Conservation (phyloP, 2,113 vertebrate genomes). For the Myiopsitta monachus region DNA sequence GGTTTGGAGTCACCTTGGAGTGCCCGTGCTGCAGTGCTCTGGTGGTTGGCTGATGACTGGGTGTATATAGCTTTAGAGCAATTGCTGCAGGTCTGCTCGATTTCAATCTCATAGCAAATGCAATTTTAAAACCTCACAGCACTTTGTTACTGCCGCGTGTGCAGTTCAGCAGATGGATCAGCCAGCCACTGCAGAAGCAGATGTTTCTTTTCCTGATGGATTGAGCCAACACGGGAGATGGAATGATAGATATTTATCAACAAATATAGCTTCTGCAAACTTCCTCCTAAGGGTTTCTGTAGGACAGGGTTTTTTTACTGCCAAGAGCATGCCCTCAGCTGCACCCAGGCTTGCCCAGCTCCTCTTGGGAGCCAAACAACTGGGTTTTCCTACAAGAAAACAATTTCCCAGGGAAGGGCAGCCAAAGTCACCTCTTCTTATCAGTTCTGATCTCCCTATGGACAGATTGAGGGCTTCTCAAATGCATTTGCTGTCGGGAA, state of each 20-base stretch:
- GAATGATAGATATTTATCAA: not conserved
- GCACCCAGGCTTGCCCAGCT: not conserved
- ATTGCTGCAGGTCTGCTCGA: accelerated
- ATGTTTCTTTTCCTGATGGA: not conserved
- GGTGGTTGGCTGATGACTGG: not conserved
- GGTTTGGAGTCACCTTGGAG: not conserved
- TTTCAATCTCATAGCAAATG: not conserved
- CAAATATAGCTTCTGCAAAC: not conserved
- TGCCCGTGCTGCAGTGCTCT: not conserved
- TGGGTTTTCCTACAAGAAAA: not conserved
- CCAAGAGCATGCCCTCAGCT: not conserved
- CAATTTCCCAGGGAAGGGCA: not conserved
- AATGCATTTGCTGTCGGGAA: not conserved
- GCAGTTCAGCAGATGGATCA: not conserved
- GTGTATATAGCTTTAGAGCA: not conserved
- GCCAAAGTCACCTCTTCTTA: not conserved
- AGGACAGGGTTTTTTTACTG: not conserved
- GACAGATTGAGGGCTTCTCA: not conserved
- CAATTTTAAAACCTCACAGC: not conserved
- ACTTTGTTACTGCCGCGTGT: not conserved
- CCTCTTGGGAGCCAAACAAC: not conserved
- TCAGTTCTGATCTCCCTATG: not conserved
- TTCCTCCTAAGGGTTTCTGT: not conserved
- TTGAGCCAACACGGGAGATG: not conserved
- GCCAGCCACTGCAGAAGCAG: not conserved